phyloP scores from a whole-genome alignment of 2,888 invertebrate genomes.

The Helleia helle region DNA sequence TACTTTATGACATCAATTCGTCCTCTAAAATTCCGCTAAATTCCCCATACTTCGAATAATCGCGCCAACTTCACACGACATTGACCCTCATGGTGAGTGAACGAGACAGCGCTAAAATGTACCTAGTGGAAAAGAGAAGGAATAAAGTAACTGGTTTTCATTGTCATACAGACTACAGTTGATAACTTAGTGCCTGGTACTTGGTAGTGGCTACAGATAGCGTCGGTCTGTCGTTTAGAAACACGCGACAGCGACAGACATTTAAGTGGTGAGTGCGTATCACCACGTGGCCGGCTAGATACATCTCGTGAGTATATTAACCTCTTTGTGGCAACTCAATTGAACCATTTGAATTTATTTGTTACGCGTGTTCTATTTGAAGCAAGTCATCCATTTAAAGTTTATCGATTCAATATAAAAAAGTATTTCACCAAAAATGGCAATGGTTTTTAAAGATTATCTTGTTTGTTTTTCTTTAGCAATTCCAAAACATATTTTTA shows the following conservation, averaged over 20 bases:
- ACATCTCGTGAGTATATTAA: slow-evolving; percentile 45
- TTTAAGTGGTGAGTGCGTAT: slow-evolving; percentile 27
- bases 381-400: no score
- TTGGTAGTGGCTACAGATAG: no score
- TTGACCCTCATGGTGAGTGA: not conserved
- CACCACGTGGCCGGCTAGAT: slow-evolving; percentile 57
- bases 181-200: slow-evolving; percentile 24
- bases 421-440: no score
- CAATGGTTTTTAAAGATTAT: no score
- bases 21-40: not conserved
- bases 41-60: not conserved
- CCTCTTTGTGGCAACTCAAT: slow-evolving; percentile 2
- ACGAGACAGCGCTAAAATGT: not conserved
- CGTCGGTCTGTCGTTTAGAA: slow-evolving; percentile 60
- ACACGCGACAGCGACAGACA: slow-evolving; percentile 51
- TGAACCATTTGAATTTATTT: not conserved
- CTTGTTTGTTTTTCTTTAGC: no score
- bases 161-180: slow-evolving; percentile 20
- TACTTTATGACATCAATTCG: no score
- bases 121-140: not conserved
- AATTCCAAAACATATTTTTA: no score
- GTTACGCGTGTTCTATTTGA: no score
- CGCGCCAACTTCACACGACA: not conserved
- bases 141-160: slow-evolving; percentile 17
- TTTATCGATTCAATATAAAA: no score